These are phyloP conservation scores for Naso thynnoides DNA, from an alignment of 2,797 vertebrate genomes.

Conservation along the genomic window DNA sequence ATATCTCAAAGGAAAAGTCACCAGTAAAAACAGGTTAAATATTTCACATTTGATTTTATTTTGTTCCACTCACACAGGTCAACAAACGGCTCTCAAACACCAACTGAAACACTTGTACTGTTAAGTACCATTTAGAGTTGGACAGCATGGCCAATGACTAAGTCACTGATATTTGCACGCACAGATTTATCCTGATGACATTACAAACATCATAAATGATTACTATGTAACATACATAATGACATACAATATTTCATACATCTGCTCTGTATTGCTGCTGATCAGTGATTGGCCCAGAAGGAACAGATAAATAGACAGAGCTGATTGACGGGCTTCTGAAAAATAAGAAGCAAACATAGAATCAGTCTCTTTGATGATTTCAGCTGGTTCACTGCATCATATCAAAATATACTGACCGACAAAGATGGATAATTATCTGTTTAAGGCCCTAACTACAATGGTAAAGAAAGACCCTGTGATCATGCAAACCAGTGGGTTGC, in stretches of 20 bases:
- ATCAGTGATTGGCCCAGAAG: conserved; percentile 64
- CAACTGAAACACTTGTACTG: conserved; percentile 46
- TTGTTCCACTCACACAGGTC: conserved; percentile 64
- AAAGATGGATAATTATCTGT: conserved; percentile 35
- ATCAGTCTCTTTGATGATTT: conserved; percentile 75
- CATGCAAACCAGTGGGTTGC: conserved; percentile 29
- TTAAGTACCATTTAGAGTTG: conserved; percentile 69
- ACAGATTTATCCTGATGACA: conserved; percentile 63
- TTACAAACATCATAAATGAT: conserved; percentile 72
- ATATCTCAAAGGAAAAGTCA: conserved; percentile 20
- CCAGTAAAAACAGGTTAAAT: conserved; percentile 46
- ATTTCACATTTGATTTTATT: conserved; percentile 84
- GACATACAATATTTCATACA: conserved; percentile 54
- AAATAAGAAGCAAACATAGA: conserved; percentile 87
- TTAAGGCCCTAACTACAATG: conserved; percentile 51
- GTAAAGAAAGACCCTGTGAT: conserved; percentile 54
- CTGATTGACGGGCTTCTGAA: conserved; percentile 84
- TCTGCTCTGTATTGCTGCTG: conserved; percentile 59
- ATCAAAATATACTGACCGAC: conserved; percentile 40
- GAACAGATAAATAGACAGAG: conserved; percentile 73
- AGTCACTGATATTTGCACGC: conserved; percentile 49
- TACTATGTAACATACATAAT: conserved; percentile 77
- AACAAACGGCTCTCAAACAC: conserved; percentile 63
- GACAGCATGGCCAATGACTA: conserved; percentile 52
- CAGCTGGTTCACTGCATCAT: conserved; percentile 59